phyloP scores from a whole-genome alignment of 35 echinoderm and acorn worm genomes.

The Lytechinus pictus region DNA sequence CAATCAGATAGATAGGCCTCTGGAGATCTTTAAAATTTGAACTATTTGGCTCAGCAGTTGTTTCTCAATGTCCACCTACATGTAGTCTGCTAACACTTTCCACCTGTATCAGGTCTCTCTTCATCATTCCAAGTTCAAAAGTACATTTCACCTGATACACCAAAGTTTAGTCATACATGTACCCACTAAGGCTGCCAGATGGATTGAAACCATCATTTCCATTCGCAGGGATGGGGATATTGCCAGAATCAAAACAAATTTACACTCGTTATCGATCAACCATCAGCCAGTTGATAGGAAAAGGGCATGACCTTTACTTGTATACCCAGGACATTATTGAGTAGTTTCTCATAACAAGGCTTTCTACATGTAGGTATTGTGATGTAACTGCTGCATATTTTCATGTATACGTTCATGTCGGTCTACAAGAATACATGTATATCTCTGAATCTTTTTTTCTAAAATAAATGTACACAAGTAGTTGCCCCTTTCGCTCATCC shows the following conservation, averaged over 20 bases:
- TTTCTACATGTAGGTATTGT: not conserved
- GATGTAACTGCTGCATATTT: too few species aligned
- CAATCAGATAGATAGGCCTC: too few species aligned
- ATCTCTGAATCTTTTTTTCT: too few species aligned
- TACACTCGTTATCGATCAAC: conserved; percentile 11
- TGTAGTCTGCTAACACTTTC: not conserved
- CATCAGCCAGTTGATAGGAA: not conserved
- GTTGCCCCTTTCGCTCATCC: too few species aligned
- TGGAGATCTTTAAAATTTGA: too few species aligned
- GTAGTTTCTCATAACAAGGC: not conserved
- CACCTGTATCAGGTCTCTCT: not conserved
- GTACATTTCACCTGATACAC: not conserved
- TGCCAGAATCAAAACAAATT: conserved; percentile 12
- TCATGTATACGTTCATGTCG: too few species aligned
- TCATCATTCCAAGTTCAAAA: not conserved
- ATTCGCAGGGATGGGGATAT: not conserved
- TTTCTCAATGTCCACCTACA: too few species aligned
- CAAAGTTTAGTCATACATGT: not conserved
- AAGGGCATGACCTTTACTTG: not conserved
- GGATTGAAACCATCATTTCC: not conserved
- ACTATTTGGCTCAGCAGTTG: too few species aligned
- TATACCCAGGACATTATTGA: not conserved
- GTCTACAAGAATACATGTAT: too few species aligned
- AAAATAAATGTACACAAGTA: too few species aligned
- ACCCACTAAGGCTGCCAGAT: not conserved